phyloP scores from a whole-genome alignment of 1,140 invertebrate genomes.

The Drosophila lowei region DNA sequence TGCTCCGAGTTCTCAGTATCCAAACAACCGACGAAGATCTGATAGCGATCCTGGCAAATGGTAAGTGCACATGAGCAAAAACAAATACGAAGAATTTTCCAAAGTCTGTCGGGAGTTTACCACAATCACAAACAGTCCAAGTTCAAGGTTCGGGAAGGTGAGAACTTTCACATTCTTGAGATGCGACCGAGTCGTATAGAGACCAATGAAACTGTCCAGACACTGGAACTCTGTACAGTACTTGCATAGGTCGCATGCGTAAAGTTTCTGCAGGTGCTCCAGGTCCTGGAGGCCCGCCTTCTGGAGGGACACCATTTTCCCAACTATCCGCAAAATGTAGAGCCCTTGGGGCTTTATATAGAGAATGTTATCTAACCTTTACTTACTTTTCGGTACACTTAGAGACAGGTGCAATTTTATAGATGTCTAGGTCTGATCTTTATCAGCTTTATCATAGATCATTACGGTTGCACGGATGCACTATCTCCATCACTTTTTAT shows the following conservation, averaged over 20 bases:
- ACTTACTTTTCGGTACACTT: constrained; percentile 3
- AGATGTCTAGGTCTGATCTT: neutral
- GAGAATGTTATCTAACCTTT: constrained; percentile 13
- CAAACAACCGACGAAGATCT: constrained; percentile 33
- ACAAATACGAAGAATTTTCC: no score
- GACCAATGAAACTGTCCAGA: constrained; percentile 41
- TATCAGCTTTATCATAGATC: neutral
- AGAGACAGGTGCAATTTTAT: neutral
- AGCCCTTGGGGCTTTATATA: neutral
- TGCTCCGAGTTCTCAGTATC: constrained; percentile 6
- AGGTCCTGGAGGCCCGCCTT: constrained; percentile 26
- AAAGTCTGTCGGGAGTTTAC: constrained; percentile 26
- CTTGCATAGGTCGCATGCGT: constrained; percentile 31
- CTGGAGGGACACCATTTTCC: constrained; percentile 31
- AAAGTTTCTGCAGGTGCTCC: constrained; percentile 20
- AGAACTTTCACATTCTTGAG: constrained; percentile 40
- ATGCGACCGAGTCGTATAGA: constrained; percentile 7
- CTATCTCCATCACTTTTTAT: constrained; percentile 14
- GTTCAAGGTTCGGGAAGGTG: constrained; percentile 35
- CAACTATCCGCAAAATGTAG: constrained; percentile 7
- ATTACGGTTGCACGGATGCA: no score
- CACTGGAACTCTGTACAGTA: constrained; percentile 54
- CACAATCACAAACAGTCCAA: constrained; percentile 69
- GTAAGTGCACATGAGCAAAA: no score
- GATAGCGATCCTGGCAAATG: constrained; percentile 25